Conservation (phyloP, 2,797 vertebrate genomes). For the Pampus argenteus region DNA sequence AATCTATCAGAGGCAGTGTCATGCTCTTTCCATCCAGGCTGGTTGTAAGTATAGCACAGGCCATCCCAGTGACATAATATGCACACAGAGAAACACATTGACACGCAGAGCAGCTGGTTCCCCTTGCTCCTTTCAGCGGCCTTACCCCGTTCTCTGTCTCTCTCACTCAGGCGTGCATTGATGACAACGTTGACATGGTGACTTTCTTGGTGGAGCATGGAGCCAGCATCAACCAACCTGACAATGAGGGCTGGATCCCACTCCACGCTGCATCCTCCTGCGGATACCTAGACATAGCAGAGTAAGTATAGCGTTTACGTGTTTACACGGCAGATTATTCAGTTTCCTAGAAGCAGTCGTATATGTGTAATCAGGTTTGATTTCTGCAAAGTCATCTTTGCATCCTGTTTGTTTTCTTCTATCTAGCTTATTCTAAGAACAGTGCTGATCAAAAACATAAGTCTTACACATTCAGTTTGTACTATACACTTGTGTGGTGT, state of each 20-base stretch:
- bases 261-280: conserved; percentile 98
- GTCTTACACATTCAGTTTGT: no score
- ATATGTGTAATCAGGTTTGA: conserved; percentile 44
- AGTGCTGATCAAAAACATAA: not conserved
- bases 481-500: no score
- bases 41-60: conserved; percentile 31
- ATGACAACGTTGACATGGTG: conserved; percentile 99
- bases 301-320: conserved; percentile 81
- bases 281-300: conserved; percentile 98
- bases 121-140: not conserved
- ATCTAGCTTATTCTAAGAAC: conserved; percentile 1
- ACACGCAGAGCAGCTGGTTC: conserved; percentile 1
- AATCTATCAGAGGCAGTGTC: conserved; percentile 33
- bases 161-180: conserved; percentile 93
- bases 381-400: conserved; percentile 30
- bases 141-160: conserved; percentile 11
- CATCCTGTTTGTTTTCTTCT: conserved; percentile 35
- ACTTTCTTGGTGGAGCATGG: conserved; percentile 99
- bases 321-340: not conserved
- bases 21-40: conserved; percentile 30
- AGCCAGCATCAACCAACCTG: conserved; percentile 98
- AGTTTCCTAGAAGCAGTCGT: not conserved
- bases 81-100: not conserved
- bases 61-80: conserved; percentile 6
- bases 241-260: conserved; percentile 99